These are phyloP conservation scores for Ferdinandea cuprea DNA, from an alignment of 2,888 invertebrate species.

Conservation along the genomic window DNA sequence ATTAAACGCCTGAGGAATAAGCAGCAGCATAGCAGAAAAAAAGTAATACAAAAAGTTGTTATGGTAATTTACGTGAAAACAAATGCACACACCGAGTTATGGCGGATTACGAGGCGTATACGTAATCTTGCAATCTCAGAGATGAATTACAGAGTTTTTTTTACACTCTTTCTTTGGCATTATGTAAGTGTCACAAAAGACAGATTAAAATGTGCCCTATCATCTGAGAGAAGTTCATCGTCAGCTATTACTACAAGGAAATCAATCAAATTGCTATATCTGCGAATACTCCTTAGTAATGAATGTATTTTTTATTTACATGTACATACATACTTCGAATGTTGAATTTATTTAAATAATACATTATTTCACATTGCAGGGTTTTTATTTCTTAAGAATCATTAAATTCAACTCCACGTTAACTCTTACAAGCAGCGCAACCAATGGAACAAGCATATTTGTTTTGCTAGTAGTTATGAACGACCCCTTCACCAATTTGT, in stretches of 20 bases:
- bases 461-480: too few species aligned
- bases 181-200: constrained; percentile 53
- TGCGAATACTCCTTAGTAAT: too few species aligned
- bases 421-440: too few species aligned
- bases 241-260: constrained; percentile 3
- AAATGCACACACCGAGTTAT: constrained; percentile 25
- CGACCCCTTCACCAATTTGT: too few species aligned
- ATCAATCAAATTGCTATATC: neutral
- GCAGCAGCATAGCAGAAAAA: constrained; percentile 12
- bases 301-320: too few species aligned
- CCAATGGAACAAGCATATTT: too few species aligned
- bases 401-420: too few species aligned
- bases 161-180: neutral
- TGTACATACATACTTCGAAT: too few species aligned
- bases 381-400: too few species aligned
- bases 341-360: too few species aligned
- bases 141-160: constrained; percentile 47
- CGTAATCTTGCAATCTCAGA: constrained; percentile 32
- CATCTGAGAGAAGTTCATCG: neutral
- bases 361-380: too few species aligned
- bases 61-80: constrained; percentile 61
- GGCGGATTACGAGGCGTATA: constrained; percentile 46
- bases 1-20: constrained; percentile 47
- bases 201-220: constrained; percentile 3
- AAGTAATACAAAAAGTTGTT: constrained; percentile 48